Evolutionary conservation across 2,797 vertebrate species (phyloP).

Genomic region (Pseudocheirus occidentalis): DNA sequence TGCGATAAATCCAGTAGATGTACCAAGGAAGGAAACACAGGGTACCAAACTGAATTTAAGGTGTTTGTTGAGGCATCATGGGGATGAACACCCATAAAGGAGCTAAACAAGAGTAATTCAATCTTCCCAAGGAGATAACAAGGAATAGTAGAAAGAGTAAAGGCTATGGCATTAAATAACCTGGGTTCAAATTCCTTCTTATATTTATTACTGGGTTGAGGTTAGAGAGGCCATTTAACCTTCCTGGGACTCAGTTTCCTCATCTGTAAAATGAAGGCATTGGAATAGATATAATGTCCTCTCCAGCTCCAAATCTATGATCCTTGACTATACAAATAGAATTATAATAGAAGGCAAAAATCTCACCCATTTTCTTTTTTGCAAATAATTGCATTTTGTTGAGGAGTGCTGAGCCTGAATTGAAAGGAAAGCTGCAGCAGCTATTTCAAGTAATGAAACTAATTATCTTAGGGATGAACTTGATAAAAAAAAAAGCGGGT

Average conservation of each 20-base stretch:
- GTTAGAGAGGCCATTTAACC: neutral
- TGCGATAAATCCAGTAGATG: neutral
- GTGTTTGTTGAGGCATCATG: neutral
- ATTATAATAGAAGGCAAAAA: neutral
- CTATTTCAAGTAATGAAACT: neutral
- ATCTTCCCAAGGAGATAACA: neutral
- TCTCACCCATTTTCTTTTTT: neutral
- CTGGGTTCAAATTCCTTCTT: neutral
- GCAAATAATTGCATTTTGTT: neutral
- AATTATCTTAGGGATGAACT: neutral
- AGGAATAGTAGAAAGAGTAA: neutral
- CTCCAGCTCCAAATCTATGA: neutral
- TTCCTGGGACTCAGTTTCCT: neutral
- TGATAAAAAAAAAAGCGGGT: neutral
- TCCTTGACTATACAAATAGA: neutral
- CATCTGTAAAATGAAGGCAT: neutral
- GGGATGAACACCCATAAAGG: neutral
- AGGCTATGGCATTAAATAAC: neutral
- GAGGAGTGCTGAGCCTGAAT: neutral
- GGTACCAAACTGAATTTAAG: neutral
- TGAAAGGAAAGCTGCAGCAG: neutral
- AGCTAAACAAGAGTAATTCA: neutral
- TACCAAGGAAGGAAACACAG: neutral
- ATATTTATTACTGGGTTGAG: neutral
- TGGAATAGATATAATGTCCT: neutral